A percentile compares a stretch with the other conserved stretches of the same genome.
Evolutionary conservation across 2,113 vertebrate genomes (phyloP).

Genomic region (Gallinago jamesoni): DNA sequence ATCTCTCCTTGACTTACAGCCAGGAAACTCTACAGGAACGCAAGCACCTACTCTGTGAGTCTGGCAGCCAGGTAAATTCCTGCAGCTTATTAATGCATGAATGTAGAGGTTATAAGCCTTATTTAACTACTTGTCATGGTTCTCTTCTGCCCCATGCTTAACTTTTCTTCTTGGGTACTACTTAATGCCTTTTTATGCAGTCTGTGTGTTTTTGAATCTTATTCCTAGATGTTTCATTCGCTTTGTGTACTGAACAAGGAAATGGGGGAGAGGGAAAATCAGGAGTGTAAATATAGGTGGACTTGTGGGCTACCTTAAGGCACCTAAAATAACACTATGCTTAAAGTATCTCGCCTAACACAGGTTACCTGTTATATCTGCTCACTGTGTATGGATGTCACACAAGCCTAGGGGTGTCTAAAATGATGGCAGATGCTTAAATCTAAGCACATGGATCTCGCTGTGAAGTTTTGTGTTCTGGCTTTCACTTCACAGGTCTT

Average conservation of each 20-base stretch:
- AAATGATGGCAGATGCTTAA: neutral
- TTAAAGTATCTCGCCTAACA: neutral
- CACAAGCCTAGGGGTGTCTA: neutral
- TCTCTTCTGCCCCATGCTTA: neutral
- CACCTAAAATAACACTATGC: neutral
- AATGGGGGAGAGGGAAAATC: neutral
- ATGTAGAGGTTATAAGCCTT: neutral
- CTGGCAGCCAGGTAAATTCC: neutral
- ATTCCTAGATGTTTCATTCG: neutral
- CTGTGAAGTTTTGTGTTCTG: neutral
- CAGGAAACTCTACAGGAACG: neutral
- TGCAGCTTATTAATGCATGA: accelerated
- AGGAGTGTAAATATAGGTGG: neutral
- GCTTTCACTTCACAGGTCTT: neutral
- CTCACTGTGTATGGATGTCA: neutral
- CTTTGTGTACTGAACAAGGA: neutral
- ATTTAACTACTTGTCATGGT: neutral
- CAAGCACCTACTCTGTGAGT: neutral
- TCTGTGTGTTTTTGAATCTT: neutral
- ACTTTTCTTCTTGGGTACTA: neutral
- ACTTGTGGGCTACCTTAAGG: neutral
- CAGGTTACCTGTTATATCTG: neutral
- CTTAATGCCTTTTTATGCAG: neutral
- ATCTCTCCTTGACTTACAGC: neutral
- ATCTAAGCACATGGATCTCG: accelerated